Evolutionary conservation across 2,797 vertebrate species (phyloP).

Genomic region (Botia kubotai): DNA sequence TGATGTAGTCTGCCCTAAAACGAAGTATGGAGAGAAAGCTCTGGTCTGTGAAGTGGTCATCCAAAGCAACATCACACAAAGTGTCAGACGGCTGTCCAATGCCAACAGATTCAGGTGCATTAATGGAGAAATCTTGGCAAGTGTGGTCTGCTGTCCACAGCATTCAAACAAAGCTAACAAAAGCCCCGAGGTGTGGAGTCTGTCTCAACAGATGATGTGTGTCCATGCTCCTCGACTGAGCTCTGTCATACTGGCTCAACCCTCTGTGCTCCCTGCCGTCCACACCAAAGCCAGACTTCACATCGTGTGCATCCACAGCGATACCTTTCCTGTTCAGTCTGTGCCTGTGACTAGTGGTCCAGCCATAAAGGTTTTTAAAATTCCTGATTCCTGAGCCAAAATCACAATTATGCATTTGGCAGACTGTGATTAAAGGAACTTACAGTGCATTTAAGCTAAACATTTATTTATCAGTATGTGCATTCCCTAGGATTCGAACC

Average conservation of each 20-base stretch:
- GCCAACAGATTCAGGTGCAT: too few species aligned
- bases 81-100: too few species aligned
- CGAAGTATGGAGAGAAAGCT: too few species aligned
- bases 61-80: too few species aligned
- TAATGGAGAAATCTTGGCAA: neutral
- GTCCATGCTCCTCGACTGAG: neutral
- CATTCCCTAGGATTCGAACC: too few species aligned
- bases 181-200: constrained; percentile 11
- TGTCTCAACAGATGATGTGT: constrained; percentile 9
- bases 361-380: neutral
- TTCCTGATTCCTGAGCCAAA: neutral
- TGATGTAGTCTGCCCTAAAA: too few species aligned
- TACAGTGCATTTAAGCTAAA: too few species aligned
- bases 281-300: neutral
- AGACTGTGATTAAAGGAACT: too few species aligned
- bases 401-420: too few species aligned
- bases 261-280: neutral
- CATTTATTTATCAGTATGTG: too few species aligned
- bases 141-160: neutral
- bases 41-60: too few species aligned
- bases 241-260: constrained; percentile 1
- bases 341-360: neutral
- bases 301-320: neutral
- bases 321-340: neutral
- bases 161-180: neutral